Conservation (phyloP, 2,888 invertebrate genomes). For the Bruchidius siliquastri region DNA sequence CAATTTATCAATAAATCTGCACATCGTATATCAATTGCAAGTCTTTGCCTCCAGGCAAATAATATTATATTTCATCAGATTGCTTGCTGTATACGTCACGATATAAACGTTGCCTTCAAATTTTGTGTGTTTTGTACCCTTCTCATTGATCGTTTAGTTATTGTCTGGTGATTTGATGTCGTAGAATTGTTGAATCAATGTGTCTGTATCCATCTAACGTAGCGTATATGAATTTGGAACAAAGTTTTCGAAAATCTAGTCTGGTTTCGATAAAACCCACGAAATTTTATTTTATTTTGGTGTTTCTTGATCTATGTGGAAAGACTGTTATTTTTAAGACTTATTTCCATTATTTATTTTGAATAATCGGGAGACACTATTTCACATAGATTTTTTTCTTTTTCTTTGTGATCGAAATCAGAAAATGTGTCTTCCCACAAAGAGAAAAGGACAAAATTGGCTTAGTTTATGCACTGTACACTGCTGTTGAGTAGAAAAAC, state of each 20-base stretch:
- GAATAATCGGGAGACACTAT: slow-evolving; percentile 11
- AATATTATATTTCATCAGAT: too few relatives aligned
- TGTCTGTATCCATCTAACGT: not conserved
- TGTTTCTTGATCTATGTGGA: slow-evolving; percentile 71
- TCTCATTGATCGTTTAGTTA: not conserved
- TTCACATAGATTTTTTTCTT: not conserved
- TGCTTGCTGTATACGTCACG: too few relatives aligned
- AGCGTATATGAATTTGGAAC: not conserved
- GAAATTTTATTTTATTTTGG: not conserved
- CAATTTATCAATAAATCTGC: too few relatives aligned
- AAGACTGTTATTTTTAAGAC: slow-evolving; percentile 52
- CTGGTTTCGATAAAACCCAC: not conserved
- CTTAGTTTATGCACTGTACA: slow-evolving; percentile 58
- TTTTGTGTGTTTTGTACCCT: not conserved
- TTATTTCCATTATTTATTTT: slow-evolving; percentile 8
- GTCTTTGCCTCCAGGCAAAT: too few relatives aligned
- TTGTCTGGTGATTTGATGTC: not conserved
- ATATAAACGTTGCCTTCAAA: not conserved
- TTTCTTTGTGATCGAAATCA: slow-evolving; percentile 49
- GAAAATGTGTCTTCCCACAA: slow-evolving; percentile 83
- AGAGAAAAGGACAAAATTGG: slow-evolving; percentile 52
- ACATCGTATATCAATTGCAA: too few relatives aligned
- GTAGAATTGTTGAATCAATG: not conserved
- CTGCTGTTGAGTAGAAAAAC: slow-evolving; percentile 42
- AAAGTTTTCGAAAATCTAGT: not conserved